These are phyloP conservation scores for Dicrurus megarhynchus DNA, from an alignment of 2,113 vertebrate genomes.

Conservation along the genomic window DNA sequence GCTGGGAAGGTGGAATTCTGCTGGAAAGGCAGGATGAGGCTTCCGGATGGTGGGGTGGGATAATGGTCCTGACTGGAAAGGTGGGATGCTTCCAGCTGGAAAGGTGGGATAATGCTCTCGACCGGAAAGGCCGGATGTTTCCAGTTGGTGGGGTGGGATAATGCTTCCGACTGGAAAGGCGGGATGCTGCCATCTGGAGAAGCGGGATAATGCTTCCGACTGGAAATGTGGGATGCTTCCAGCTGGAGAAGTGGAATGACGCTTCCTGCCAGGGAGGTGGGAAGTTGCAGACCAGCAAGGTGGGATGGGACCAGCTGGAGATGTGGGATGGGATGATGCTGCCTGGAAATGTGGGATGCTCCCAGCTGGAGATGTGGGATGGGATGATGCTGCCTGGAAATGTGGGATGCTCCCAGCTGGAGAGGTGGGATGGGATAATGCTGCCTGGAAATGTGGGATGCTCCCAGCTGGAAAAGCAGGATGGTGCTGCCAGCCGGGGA, in stretches of 20 bases:
- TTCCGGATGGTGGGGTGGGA: not conserved
- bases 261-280: not conserved
- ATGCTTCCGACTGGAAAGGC: not conserved
- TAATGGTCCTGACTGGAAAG: not conserved
- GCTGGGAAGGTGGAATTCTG: not conserved
- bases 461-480: accelerated
- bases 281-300: too few species aligned
- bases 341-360: not conserved
- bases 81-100: not conserved
- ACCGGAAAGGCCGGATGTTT: not conserved
- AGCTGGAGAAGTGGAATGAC: accelerated
- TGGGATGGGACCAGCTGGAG: too few species aligned
- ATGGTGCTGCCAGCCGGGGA: not conserved
- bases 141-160: not conserved
- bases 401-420: not conserved
- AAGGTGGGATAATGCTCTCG: not conserved
- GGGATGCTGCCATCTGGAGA: accelerated
- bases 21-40: not conserved
- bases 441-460: not conserved
- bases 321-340: not conserved
- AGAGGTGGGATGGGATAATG: not conserved
- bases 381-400: not conserved
- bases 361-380: accelerated
- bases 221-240: not conserved
- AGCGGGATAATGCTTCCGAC: accelerated